phyloP scores from a whole-genome alignment of 2,113 vertebrate species.

The Crotalus viridis region DNA sequence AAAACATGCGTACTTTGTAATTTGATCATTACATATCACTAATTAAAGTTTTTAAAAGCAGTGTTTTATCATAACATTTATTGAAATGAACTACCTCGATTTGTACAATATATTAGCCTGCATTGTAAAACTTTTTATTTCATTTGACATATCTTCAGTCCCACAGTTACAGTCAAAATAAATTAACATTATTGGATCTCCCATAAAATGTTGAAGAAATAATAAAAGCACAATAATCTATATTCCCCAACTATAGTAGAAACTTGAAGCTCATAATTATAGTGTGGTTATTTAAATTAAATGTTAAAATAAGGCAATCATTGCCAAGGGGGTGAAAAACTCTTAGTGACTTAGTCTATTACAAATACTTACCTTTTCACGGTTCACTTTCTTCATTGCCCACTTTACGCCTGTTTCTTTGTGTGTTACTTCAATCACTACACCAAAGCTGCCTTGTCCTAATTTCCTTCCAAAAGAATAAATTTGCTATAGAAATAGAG shows the following conservation, averaged over 20 bases:
- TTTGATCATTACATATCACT: neutral
- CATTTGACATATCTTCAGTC: neutral
- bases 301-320: neutral
- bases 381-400: slow-evolving; percentile 82
- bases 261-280: neutral
- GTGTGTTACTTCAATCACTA: slow-evolving; percentile 79
- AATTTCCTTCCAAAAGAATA: slow-evolving; percentile 80
- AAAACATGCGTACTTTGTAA: neutral
- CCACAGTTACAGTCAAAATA: neutral
- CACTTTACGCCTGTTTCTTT: slow-evolving; percentile 74
- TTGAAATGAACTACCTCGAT: neutral
- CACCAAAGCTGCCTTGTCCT: slow-evolving; percentile 81
- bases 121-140: neutral
- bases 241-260: neutral
- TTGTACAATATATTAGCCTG: neutral
- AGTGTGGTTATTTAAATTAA: neutral
- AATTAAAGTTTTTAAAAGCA: neutral
- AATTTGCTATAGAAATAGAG: slow-evolving; percentile 69
- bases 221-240: neutral
- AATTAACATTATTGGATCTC: slow-evolving; percentile 1
- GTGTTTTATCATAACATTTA: neutral
- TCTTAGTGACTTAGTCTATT: neutral
- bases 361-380: slow-evolving; percentile 73
- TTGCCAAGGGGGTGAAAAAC: neutral
- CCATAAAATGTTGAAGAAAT: neutral